These are phyloP conservation scores for Alitta virens DNA, from an alignment of 2,888 invertebrate genomes.

Conservation along the genomic window DNA sequence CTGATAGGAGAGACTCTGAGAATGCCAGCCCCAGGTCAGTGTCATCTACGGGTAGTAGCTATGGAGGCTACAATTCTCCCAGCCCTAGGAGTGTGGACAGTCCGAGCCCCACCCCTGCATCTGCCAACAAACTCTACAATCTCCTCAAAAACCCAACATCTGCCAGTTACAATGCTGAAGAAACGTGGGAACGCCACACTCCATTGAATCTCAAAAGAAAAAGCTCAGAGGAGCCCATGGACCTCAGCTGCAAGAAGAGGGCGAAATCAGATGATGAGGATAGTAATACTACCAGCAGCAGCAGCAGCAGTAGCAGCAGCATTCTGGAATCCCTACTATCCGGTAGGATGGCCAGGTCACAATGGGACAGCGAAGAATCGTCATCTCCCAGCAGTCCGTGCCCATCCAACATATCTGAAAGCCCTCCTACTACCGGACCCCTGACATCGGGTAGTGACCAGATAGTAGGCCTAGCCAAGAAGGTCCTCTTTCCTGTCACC, in stretches of 20 bases:
- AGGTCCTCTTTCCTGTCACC: constrained; percentile 51
- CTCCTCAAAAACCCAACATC: not conserved
- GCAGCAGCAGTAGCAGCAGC: not conserved
- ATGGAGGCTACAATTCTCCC: not conserved
- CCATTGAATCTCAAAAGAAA: not conserved
- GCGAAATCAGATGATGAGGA: not conserved
- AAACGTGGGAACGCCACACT: not conserved
- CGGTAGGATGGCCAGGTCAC: not conserved
- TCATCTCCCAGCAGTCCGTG: not conserved
- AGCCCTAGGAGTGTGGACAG: not conserved
- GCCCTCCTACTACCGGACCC: not conserved
- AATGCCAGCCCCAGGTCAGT: not conserved
- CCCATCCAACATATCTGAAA: not conserved
- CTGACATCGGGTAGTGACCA: constrained; percentile 28
- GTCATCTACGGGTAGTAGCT: not conserved
- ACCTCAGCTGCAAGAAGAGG: not conserved
- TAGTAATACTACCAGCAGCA: not conserved
- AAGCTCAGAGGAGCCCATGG: not conserved
- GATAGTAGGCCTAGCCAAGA: constrained; percentile 52
- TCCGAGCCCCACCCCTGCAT: not conserved
- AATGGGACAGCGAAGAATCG: not conserved
- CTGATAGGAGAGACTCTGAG: not conserved
- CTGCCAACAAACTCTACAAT: not conserved
- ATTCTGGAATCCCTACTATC: not conserved
- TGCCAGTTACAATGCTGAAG: not conserved